A percentile compares a stretch with the other conserved stretches of the same genome.
These are phyloP conservation scores for Morelia viridis DNA, from an alignment of 2,797 vertebrate species.

Conservation along the genomic window DNA sequence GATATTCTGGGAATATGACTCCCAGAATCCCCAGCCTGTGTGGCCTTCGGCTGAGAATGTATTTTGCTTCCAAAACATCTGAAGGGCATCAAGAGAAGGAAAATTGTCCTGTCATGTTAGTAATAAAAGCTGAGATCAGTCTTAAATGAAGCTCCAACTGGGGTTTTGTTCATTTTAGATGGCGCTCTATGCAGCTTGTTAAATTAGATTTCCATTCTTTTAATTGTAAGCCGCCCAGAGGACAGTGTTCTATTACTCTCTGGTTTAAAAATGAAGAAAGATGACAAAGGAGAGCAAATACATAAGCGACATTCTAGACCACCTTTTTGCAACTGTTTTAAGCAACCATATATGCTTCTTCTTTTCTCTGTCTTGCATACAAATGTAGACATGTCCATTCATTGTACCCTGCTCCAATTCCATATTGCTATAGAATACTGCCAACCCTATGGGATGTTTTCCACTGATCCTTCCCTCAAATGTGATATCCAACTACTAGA, in stretches of 20 bases:
- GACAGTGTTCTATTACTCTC: too few relatives aligned
- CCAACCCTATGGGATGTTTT: too few relatives aligned
- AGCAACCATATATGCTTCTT: neutral
- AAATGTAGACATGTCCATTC: too few relatives aligned
- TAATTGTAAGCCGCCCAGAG: too few relatives aligned
- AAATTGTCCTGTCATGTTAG: neutral
- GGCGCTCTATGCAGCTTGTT: neutral
- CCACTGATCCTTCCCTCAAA: too few relatives aligned
- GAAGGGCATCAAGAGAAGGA: neutral
- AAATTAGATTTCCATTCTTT: neutral
- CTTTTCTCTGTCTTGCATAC: neutral
- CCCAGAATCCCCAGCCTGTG: neutral
- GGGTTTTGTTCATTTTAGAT: conserved; percentile 6
- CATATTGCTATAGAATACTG: too few relatives aligned
- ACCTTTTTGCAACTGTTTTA: neutral
- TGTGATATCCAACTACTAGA: too few relatives aligned
- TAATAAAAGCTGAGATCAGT: neutral
- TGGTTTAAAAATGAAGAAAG: too few relatives aligned
- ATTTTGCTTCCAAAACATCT: neutral
- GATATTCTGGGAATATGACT: neutral
- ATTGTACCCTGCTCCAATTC: too few relatives aligned
- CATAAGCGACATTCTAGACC: too few relatives aligned
- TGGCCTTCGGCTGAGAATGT: neutral
- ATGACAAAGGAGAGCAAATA: too few relatives aligned
- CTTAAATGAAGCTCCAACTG: conserved; percentile 5